These are phyloP conservation scores for Nomada goodeniana DNA, from an alignment of 2,888 invertebrate genomes.

Conservation along the genomic window DNA sequence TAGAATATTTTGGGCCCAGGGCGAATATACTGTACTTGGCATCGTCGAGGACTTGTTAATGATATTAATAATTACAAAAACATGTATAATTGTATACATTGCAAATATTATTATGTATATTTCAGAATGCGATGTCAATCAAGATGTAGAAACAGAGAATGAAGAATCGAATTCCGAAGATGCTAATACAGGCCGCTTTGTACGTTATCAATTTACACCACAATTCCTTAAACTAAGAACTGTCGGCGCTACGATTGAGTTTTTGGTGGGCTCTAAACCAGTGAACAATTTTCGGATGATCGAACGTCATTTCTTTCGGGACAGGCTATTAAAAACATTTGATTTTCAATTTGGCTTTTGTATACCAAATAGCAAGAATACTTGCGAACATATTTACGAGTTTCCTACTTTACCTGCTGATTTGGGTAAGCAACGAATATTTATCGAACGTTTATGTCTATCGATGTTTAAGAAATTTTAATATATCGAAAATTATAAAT, in stretches of 20 bases:
- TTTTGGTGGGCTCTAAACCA: constrained; percentile 96
- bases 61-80: background rate
- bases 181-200: constrained; percentile 97
- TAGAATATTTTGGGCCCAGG: too few species aligned
- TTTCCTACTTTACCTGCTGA: constrained; percentile 95
- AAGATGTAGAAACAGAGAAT: constrained; percentile 77
- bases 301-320: constrained; percentile 97
- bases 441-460: constrained; percentile 1
- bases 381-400: constrained; percentile 99
- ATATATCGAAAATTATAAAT: constrained; percentile 15
- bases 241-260: constrained; percentile 99
- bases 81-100: constrained; percentile 3
- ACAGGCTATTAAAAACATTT: constrained; percentile 97
- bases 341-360: constrained; percentile 99
- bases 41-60: background rate
- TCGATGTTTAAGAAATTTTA: constrained; percentile 9
- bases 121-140: constrained; percentile 63
- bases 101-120: constrained; percentile 20
- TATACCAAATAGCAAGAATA: constrained; percentile 98
- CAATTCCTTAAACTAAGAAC: constrained; percentile 98
- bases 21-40: too few species aligned
- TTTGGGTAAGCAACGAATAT: constrained; percentile 89
- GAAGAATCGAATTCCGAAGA: constrained; percentile 87
- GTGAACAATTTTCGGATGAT: constrained; percentile 99
- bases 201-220: constrained; percentile 99